A percentile compares a stretch with the other conserved stretches of the same genome.
These are phyloP conservation scores for Eulacestoma nigropectus DNA, from an alignment of 2,113 vertebrate genomes.

Conservation along the genomic window DNA sequence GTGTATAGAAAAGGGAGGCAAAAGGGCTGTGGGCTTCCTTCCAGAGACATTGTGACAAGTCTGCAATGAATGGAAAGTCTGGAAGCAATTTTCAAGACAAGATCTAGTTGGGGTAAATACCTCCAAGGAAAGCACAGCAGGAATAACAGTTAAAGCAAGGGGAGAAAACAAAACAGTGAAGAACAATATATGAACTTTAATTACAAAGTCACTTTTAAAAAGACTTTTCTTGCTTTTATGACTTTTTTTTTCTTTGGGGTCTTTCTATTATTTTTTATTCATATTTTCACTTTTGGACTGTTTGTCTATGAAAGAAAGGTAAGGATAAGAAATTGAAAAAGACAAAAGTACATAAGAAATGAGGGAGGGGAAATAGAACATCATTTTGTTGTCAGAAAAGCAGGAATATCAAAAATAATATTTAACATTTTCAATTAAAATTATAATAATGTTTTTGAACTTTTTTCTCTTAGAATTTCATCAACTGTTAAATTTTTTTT, in stretches of 20 bases:
- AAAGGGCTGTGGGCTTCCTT: neutral
- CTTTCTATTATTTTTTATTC: neutral
- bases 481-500: neutral
- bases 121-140: neutral
- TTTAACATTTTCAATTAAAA: neutral
- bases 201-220: neutral
- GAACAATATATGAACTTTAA: neutral
- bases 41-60: neutral
- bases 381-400: neutral
- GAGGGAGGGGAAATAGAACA: neutral
- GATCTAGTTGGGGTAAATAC: neutral
- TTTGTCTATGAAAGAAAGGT: neutral
- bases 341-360: neutral
- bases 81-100: neutral
- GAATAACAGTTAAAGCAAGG: neutral
- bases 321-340: neutral
- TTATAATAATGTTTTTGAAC: neutral
- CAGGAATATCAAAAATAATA: neutral
- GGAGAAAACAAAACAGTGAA: neutral
- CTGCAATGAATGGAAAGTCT: neutral
- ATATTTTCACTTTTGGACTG: neutral
- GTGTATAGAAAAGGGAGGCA: neutral
- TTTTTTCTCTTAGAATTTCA: neutral
- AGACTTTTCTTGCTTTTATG: neutral
- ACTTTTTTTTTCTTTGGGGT: neutral